Conservation (phyloP, 2,113 vertebrate genomes). For the Pseudorasbora parva region DNA sequence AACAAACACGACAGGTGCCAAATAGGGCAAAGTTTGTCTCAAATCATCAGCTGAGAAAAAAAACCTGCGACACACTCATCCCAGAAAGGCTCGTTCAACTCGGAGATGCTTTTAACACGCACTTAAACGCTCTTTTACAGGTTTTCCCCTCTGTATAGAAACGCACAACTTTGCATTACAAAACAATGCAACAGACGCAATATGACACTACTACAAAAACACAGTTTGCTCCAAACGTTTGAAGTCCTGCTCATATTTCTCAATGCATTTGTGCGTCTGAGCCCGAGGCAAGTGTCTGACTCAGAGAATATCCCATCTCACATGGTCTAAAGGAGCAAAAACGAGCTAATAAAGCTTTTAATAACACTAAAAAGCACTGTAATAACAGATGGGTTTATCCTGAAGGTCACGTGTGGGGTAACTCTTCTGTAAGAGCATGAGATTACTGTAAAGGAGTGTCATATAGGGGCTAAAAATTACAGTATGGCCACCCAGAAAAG, state of each 20-base stretch:
- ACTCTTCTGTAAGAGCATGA: background rate
- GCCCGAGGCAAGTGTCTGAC: background rate
- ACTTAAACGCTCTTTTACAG: background rate
- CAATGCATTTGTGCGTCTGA: background rate
- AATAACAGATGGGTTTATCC: background rate
- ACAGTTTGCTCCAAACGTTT: background rate
- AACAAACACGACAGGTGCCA: conserved; percentile 30
- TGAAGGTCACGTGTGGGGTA: background rate
- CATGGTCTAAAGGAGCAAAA: background rate
- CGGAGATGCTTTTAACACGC: no score
- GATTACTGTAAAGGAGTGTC: no score
- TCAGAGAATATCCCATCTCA: no score
- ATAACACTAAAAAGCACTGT: background rate
- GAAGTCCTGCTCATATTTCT: background rate
- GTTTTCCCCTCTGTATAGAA: background rate
- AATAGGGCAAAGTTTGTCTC: conserved; percentile 36
- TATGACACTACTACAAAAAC: no score
- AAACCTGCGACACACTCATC: background rate
- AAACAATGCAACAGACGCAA: background rate
- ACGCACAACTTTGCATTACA: background rate
- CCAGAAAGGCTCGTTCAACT: no score
- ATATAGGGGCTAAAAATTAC: no score
- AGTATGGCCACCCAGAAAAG: no score
- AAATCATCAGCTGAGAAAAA: background rate
- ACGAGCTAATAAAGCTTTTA: background rate